phyloP scores from a whole-genome alignment of 2,888 invertebrate species.

The Drosophila subquinaria region DNA sequence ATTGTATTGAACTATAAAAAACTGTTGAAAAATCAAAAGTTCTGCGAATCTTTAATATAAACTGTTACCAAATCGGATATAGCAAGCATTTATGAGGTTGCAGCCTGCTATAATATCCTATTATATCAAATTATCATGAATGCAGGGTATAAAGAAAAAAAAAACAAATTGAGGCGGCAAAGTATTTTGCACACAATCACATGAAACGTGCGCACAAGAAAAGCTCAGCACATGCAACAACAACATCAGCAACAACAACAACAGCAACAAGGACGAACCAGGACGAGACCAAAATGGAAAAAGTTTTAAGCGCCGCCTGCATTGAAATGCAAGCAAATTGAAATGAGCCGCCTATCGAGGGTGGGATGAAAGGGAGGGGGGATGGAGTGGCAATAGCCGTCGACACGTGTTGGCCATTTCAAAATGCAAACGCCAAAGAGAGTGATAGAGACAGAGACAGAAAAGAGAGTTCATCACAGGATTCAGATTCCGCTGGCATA shows the following conservation, averaged over 20 bases:
- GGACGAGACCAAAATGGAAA: constrained; percentile 67
- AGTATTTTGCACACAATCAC: constrained; percentile 78
- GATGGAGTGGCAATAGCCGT: constrained; percentile 27
- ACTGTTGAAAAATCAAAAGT: neutral
- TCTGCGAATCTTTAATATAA: neutral
- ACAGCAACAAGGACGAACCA: constrained; percentile 31
- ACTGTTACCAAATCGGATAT: neutral
- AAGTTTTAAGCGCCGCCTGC: constrained; percentile 67
- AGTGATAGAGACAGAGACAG: constrained; percentile 16
- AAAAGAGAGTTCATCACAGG: constrained; percentile 62
- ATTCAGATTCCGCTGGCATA: constrained; percentile 32
- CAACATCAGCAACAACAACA: constrained; percentile 27
- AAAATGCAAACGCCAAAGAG: constrained; percentile 72
- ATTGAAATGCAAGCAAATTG: constrained; percentile 79
- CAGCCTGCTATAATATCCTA: neutral
- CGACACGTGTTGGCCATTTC: constrained; percentile 81
- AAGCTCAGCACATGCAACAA: constrained; percentile 52
- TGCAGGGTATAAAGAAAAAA: constrained; percentile 15
- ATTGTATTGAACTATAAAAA: neutral
- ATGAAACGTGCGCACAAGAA: constrained; percentile 69
- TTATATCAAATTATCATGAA: neutral
- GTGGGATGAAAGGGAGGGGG: neutral
- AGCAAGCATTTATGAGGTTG: neutral
- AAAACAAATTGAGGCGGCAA: constrained; percentile 42
- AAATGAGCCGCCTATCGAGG: constrained; percentile 57